Evolutionary conservation across 2,113 vertebrate genomes (phyloP).

Genomic region (Murina feae): DNA sequence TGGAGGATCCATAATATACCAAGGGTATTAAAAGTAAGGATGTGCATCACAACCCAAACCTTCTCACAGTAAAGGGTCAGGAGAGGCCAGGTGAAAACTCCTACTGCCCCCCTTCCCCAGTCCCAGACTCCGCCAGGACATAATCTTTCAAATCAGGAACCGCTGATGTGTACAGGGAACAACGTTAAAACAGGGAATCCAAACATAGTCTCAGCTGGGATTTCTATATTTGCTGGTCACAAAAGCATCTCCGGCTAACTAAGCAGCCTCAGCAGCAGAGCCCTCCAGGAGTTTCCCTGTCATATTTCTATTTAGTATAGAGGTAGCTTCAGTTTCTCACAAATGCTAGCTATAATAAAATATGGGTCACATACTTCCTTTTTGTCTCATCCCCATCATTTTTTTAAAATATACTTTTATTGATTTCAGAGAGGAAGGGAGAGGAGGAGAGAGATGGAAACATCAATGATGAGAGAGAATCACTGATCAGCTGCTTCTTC

Average conservation of each 20-base stretch:
- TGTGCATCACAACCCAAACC: background rate
- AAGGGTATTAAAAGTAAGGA: background rate
- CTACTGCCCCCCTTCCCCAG: fast-evolving
- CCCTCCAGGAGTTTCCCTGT: background rate
- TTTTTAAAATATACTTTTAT: too few relatives aligned
- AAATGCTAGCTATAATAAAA: background rate
- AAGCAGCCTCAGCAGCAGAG: background rate
- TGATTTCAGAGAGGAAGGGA: too few relatives aligned
- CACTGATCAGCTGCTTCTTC: too few relatives aligned
- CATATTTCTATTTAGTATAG: background rate
- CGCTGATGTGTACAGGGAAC: background rate
- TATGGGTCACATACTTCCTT: background rate
- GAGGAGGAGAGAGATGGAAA: too few relatives aligned
- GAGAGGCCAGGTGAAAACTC: background rate
- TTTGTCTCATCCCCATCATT: background rate
- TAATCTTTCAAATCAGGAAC: background rate
- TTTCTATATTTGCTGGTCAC: background rate
- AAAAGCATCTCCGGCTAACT: background rate
- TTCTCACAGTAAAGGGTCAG: background rate
- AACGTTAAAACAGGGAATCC: background rate
- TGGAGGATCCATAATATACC: background rate
- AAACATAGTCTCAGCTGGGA: background rate
- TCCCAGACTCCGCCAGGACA: background rate
- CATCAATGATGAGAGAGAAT: too few relatives aligned
- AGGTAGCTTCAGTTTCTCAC: background rate